phyloP scores from a whole-genome alignment of 2,797 vertebrate genomes.

The Taenioides sp. region DNA sequence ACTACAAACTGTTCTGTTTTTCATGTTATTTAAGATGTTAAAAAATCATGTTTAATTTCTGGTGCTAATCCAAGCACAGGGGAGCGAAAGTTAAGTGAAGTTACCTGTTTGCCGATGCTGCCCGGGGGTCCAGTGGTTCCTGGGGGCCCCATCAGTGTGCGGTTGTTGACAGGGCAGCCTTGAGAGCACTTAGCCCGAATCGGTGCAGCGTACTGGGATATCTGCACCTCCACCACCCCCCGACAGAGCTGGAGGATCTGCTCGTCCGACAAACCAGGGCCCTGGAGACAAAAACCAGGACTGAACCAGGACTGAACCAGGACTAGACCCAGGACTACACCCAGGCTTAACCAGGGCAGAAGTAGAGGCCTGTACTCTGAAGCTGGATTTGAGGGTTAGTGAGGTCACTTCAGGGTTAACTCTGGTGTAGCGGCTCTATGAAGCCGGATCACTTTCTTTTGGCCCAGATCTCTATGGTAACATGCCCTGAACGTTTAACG shows the following conservation, averaged over 20 bases:
- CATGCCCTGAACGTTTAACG: no score
- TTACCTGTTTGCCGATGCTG: constrained; percentile 58
- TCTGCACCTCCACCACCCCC: constrained; percentile 76
- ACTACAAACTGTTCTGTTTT: no score
- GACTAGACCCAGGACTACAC: background rate
- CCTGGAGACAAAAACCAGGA: constrained; percentile 60
- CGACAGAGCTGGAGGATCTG: constrained; percentile 82
- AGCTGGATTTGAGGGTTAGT: no score
- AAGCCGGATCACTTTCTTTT: no score
- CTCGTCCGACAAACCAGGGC: constrained; percentile 78
- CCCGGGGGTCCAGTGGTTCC: constrained; percentile 63
- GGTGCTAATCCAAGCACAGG: background rate
- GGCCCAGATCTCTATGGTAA: no score
- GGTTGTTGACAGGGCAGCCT: constrained; percentile 80
- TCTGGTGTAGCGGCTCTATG: no score
- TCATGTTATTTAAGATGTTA: no score
- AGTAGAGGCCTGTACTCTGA: no score
- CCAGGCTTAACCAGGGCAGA: background rate
- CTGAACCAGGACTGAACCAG: background rate
- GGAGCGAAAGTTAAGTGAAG: background rate
- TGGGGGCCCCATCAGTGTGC: constrained; percentile 75
- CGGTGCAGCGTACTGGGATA: constrained; percentile 77
- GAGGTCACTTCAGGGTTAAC: no score
- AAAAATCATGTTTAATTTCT: no score
- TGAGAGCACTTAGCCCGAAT: constrained; percentile 76